These are phyloP conservation scores for Numenius arquata DNA, from an alignment of 2,113 vertebrate genomes.

Conservation along the genomic window DNA sequence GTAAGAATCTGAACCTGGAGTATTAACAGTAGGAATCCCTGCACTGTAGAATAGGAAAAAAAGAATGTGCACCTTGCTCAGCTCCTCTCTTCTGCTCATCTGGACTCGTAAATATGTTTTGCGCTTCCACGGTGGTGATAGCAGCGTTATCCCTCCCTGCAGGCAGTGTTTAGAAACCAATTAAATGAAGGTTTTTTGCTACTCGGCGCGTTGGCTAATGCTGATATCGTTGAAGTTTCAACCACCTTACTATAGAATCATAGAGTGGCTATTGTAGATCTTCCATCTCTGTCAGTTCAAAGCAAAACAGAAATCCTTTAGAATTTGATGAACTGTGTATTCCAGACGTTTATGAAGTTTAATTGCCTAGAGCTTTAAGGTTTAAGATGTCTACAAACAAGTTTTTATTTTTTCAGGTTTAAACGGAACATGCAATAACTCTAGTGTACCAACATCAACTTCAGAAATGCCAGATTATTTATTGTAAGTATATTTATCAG, in stretches of 20 bases:
- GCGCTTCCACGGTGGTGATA: background rate
- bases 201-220: fast-evolving
- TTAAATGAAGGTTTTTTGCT: background rate
- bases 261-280: background rate
- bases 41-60: fast-evolving
- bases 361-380: background rate
- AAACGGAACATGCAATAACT: slow-evolving; percentile 86
- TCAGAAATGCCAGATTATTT: slow-evolving; percentile 91
- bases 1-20: background rate
- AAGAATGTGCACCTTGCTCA: background rate
- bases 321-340: background rate
- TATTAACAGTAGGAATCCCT: background rate
- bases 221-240: background rate
- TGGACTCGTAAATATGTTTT: background rate
- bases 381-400: slow-evolving; percentile 6
- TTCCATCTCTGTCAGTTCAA: background rate
- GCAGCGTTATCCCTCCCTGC: background rate
- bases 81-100: background rate
- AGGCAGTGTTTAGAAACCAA: background rate
- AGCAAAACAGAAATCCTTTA: background rate
- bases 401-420: slow-evolving; percentile 60
- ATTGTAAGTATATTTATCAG: slow-evolving; percentile 81
- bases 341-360: background rate
- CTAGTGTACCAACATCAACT: slow-evolving; percentile 82
- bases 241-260: background rate